phyloP scores from a whole-genome alignment of 2,888 invertebrate genomes.

The Cataglyphis albicans region DNA sequence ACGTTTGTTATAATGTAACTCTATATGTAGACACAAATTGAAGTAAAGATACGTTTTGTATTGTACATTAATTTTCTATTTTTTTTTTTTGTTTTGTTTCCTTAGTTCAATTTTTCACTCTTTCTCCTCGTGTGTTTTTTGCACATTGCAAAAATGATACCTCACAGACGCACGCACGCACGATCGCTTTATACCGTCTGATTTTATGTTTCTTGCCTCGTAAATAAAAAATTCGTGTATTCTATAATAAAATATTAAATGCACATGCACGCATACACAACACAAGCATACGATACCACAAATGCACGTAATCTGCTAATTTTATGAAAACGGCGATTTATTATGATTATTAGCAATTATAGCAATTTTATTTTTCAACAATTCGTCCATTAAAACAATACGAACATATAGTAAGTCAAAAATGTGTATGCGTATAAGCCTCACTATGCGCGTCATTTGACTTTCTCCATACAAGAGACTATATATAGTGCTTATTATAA shows the following conservation, averaged over 20 bases:
- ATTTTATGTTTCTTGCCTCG: neutral
- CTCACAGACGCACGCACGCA: neutral
- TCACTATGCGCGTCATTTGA: constrained; percentile 27
- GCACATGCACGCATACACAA: constrained; percentile 41
- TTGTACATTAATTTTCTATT: neutral
- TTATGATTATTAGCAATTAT: constrained; percentile 46
- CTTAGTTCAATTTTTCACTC: constrained; percentile 1
- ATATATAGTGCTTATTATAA: constrained; percentile 38
- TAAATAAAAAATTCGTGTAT: neutral
- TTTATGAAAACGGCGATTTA: constrained; percentile 63
- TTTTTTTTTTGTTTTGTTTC: neutral
- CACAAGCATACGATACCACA: constrained; percentile 33
- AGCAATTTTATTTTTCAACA: constrained; percentile 61
- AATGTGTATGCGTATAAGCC: constrained; percentile 32
- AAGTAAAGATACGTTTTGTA: neutral
- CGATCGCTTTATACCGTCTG: neutral
- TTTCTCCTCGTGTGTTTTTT: constrained; percentile 11
- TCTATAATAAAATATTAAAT: constrained; percentile 35
- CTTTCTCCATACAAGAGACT: constrained; percentile 5
- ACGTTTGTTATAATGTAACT: constrained; percentile 5
- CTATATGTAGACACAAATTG: neutral
- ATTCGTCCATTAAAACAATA: constrained; percentile 61
- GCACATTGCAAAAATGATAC: neutral
- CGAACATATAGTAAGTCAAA: constrained; percentile 46
- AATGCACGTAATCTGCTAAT: constrained; percentile 66